A percentile compares a stretch with the other conserved stretches of the same genome.
These are phyloP conservation scores for Synodontis membranacea DNA, from an alignment of 2,113 vertebrate species.

Conservation along the genomic window DNA sequence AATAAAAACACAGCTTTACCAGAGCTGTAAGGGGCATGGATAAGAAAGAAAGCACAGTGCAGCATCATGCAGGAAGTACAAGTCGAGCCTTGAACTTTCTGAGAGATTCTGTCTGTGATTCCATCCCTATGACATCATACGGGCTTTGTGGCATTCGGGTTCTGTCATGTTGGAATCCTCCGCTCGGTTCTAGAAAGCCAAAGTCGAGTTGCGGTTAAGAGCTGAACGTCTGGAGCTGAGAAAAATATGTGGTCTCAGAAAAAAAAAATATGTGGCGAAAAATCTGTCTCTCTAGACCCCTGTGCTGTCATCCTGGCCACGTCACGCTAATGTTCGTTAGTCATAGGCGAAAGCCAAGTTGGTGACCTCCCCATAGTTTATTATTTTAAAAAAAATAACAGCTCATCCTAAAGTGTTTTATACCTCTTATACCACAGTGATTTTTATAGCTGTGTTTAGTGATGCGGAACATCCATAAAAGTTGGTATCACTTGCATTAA, in stretches of 20 bases:
- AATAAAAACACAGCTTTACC: slow-evolving; percentile 24
- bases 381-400: not conserved
- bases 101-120: slow-evolving; percentile 21
- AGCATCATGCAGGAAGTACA: not conserved
- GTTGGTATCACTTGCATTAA: not conserved
- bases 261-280: not conserved
- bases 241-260: too few relatives aligned
- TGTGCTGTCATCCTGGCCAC: not conserved
- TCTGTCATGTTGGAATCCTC: slow-evolving; percentile 5
- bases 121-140: slow-evolving; percentile 25
- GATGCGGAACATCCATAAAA: not conserved
- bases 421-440: not conserved
- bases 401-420: not conserved
- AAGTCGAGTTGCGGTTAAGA: not conserved
- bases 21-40: slow-evolving; percentile 21
- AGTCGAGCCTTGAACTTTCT: slow-evolving; percentile 20
- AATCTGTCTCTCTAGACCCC: not conserved
- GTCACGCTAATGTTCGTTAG: too few relatives aligned
- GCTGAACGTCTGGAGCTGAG: not conserved
- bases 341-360: not conserved
- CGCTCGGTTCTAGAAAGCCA: not conserved
- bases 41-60: not conserved
- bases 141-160: slow-evolving; percentile 9
- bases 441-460: not conserved
- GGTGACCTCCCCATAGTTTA: not conserved